Evolutionary conservation across 2,888 invertebrate species (phyloP).

Genomic region (Alentia gelatinosa): DNA sequence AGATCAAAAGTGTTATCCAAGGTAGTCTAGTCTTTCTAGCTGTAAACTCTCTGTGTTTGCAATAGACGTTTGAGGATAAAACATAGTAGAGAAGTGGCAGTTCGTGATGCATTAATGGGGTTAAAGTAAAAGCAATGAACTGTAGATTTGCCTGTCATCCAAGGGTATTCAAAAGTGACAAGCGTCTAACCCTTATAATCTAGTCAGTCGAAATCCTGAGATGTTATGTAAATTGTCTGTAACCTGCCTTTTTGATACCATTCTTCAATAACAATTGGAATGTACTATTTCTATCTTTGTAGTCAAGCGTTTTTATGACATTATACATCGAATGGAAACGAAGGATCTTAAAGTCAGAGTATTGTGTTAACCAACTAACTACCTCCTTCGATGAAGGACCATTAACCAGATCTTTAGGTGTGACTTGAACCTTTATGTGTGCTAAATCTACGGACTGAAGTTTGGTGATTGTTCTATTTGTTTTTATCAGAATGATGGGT

Average conservation of each 20-base stretch:
- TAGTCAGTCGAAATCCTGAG: no score
- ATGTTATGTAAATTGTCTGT: not conserved
- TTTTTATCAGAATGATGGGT: not conserved
- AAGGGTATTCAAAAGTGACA: no score
- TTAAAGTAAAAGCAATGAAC: no score
- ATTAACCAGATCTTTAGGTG: not conserved
- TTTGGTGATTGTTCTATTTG: not conserved
- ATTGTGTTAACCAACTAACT: constrained; percentile 54
- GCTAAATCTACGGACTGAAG: not conserved
- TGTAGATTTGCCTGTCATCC: no score
- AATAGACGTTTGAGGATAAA: no score
- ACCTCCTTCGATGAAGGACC: constrained; percentile 56
- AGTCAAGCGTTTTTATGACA: not conserved
- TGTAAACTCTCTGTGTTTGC: no score
- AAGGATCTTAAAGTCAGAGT: constrained; percentile 43
- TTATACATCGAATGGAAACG: constrained; percentile 61
- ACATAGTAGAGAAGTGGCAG: no score
- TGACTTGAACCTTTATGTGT: not conserved
- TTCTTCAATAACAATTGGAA: not conserved
- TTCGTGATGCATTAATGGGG: no score
- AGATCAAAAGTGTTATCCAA: no score
- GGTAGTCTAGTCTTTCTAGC: no score
- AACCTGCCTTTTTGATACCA: not conserved
- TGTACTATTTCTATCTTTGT: not conserved
- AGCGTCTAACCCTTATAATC: no score